Evolutionary conservation across 2,888 invertebrate genomes (phyloP), one percentile per base, ranked within the genome.

Genomic region (Allacma fusca): DNA sequence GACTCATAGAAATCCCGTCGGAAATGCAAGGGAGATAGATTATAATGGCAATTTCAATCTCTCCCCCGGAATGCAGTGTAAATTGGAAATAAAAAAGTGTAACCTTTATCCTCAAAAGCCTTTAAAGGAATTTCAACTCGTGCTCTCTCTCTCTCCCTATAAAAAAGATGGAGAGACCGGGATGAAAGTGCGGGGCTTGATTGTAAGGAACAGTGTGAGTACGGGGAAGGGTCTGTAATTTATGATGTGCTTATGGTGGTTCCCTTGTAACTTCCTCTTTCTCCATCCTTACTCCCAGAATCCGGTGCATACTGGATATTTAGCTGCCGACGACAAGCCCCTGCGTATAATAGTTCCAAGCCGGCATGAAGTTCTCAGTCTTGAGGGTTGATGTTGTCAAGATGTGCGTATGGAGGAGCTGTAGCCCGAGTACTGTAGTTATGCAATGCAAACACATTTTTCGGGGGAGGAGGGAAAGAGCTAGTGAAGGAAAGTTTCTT

Each of bases 401-500:
- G 24, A 13, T 26, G 16, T 62, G n/a, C 23, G 65, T 65, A 65
- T 19, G 29, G 5, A 65, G 65, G 28, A 29, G 7, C 26, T 23
- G 19, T 1, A 50, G n/a, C 16, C n/a, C 34, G 21, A 28, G 23
- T 67, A 29, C 12, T 64, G 23, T 2, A 64, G 24, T 62, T 76
- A 64, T 50, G n/a, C 62, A 75, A 29, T 4, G 19, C 23, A 57
- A 28, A 40, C 29, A 50, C 24, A 50, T 68, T 57, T 59, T 44
- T 40, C 59, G 26, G 50, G 21, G 57, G 43, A 62, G 50, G 40
- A 21, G 44, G 26, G 24, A 57, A 59, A 65, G 34, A n/a, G 21
- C 34, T 9, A 68, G 24, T 43, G 72, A 24, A 34, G 57, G 75
- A 76, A 79, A 79, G 69, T 78, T 77, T 74, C 69, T 69, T 65